Evolutionary conservation across 1,140 invertebrate genomes (phyloP), one percentile per base, ranked within the genome.

Genomic region (Eueides isabella): DNA sequence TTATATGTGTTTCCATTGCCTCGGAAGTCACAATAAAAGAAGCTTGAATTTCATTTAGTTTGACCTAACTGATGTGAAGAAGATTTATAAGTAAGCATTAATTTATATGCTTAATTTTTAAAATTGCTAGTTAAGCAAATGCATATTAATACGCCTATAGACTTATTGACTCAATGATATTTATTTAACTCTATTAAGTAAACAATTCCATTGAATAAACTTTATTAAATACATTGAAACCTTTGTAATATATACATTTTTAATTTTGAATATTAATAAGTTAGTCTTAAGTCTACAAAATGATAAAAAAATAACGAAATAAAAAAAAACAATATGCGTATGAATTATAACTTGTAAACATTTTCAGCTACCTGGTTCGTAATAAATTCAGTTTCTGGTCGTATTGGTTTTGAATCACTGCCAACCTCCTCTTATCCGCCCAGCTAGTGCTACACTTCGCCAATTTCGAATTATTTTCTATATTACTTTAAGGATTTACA

Each of bases 321-420:
- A 55, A 55, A 23, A 26, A 19, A 9, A 14, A 55, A 26, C 4
- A 12, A 11, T 23, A 23, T 55, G 11, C 1, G 3, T 0, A 3
- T 2, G 26, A 55, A 55, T 23, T 26, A 4, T 55, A 55, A 12
- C 2, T 55, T 55, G 48, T 55, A 55, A 55, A n/a, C 23, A 55
- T 9, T 55, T 55, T 55, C 30, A 63, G n/a, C 6, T 68, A 66
- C 55, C 64, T 31, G 41, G 26, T 62, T 74, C 41, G 61, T 64
- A 74, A 74, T 74, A 74, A 74, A 74, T 72, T 67, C 64, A 64
- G 33, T 31, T 28, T n/a, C 61, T 62, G 9, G 23, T 12, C 19
- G 41, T 69, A 62, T 67, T 69, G 66, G 38, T 48, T 74, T 74
- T 74, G 72, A 74, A 74, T 63, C 72, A 48, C 1, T 62, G 67